Evolutionary conservation across 2,113 vertebrate genomes (phyloP).

Genomic region (Columba janthina): DNA sequence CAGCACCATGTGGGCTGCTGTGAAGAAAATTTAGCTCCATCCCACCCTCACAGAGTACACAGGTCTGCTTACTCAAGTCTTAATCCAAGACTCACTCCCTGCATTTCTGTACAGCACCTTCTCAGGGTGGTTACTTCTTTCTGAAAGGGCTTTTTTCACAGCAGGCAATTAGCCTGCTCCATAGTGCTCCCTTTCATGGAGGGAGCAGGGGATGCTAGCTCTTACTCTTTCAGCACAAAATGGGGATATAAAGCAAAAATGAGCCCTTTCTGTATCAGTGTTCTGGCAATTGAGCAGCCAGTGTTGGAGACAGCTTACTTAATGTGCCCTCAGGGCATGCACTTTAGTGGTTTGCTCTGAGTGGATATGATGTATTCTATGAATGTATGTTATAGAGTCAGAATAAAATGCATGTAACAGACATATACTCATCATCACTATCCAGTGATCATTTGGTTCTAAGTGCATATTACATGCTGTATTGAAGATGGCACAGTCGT

Average conservation of each 20-base stretch:
- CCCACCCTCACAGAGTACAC: background rate
- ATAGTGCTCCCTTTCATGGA: constrained; percentile 17
- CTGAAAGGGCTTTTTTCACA: constrained; percentile 59
- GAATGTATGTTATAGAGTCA: constrained; percentile 65
- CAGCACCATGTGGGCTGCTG: background rate
- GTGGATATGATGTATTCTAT: constrained; percentile 58
- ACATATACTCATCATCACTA: constrained; percentile 41
- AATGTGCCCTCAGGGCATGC: constrained; percentile 41
- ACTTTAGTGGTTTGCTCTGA: constrained; percentile 51
- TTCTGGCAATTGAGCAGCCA: constrained; percentile 54
- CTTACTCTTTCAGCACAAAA: constrained; percentile 62
- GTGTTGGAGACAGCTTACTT: constrained; percentile 48
- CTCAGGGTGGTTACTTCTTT: constrained; percentile 64
- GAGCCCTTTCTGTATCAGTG: constrained; percentile 51
- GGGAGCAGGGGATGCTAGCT: constrained; percentile 59
- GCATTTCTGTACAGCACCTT: constrained; percentile 53
- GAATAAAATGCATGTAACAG: constrained; percentile 62
- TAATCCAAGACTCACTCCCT: background rate
- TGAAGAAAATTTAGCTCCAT: background rate
- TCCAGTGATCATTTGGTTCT: constrained; percentile 61
- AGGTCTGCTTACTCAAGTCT: background rate
- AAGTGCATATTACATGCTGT: constrained; percentile 55
- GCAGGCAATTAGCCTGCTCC: constrained; percentile 27
- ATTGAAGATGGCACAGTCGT: constrained; percentile 10
- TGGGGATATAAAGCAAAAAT: constrained; percentile 64